A percentile compares a stretch with the other conserved stretches of the same genome.
These are phyloP conservation scores for Papilio dardanus DNA, from an alignment of 1,140 invertebrate species.

Conservation along the genomic window DNA sequence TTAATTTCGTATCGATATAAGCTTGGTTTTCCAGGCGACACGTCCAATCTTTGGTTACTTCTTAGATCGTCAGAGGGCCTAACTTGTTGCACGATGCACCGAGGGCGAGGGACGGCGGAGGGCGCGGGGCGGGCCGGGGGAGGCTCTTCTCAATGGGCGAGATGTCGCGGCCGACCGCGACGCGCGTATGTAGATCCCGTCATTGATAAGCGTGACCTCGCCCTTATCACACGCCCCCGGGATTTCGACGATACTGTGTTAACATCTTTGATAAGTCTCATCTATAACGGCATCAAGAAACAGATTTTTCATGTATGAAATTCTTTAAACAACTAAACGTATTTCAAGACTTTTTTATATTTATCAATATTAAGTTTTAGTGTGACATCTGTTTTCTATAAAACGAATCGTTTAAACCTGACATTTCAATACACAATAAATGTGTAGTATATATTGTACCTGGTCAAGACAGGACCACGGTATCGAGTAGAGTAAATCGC, in stretches of 20 bases:
- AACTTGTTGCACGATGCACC: conserved; percentile 81
- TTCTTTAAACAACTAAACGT: neutral
- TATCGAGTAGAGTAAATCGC: conserved; percentile 34
- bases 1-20: neutral
- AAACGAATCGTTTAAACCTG: neutral
- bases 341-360: neutral
- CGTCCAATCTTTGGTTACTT: neutral
- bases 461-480: conserved; percentile 8
- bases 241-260: neutral
- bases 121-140: conserved; percentile 50
- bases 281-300: neutral
- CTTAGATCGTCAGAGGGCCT: conserved; percentile 43
- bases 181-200: conserved; percentile 76
- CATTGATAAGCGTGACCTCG: conserved; percentile 79
- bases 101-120: conserved; percentile 57
- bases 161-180: conserved; percentile 76
- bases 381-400: neutral
- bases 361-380: neutral
- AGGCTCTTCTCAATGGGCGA: conserved; percentile 78
- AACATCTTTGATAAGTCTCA: neutral
- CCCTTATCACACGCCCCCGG: conserved; percentile 63
- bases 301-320: neutral
- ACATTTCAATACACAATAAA: neutral
- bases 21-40: neutral
- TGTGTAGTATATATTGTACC: conserved; percentile 1